Conservation (phyloP, 2,888 invertebrate species). For the Cheilosia vulpina region DNA sequence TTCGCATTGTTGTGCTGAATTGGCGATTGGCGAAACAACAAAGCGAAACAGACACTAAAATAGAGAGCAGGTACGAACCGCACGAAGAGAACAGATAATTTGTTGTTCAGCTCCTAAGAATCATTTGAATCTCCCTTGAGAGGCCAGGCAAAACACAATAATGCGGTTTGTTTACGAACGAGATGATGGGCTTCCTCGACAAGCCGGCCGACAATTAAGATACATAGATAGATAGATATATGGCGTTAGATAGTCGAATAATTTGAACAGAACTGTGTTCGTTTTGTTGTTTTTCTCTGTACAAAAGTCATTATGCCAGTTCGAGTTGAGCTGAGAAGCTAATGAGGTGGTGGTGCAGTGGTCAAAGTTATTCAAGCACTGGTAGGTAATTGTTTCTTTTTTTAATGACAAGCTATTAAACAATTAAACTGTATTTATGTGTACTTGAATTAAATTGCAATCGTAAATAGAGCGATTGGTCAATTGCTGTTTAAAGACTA, state of each 20-base stretch:
- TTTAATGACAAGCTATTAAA: conserved; percentile 43
- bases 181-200: not conserved
- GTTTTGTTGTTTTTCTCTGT: conserved; percentile 19
- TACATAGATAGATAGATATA: conserved; percentile 34
- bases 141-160: conserved; percentile 1
- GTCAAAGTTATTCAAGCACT: conserved; percentile 61
- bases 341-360: conserved; percentile 60
- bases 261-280: conserved; percentile 27
- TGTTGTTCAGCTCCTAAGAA: conserved; percentile 12
- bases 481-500: not conserved
- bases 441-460: conserved; percentile 36
- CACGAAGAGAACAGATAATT: conserved; percentile 22
- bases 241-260: not conserved
- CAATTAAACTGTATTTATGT: conserved; percentile 61
- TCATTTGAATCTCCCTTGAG: not conserved
- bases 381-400: conserved; percentile 23
- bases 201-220: conserved; percentile 33
- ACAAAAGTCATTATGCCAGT: conserved; percentile 41
- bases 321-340: conserved; percentile 36
- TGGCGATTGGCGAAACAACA: conserved; percentile 40
- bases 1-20: conserved; percentile 58
- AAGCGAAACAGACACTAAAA: conserved; percentile 18
- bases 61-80: not conserved
- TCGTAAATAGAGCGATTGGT: conserved; percentile 11
- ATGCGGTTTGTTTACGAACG: conserved; percentile 48